phyloP scores from a whole-genome alignment of 2,113 vertebrate species.

The Nesogale talazaci region DNA sequence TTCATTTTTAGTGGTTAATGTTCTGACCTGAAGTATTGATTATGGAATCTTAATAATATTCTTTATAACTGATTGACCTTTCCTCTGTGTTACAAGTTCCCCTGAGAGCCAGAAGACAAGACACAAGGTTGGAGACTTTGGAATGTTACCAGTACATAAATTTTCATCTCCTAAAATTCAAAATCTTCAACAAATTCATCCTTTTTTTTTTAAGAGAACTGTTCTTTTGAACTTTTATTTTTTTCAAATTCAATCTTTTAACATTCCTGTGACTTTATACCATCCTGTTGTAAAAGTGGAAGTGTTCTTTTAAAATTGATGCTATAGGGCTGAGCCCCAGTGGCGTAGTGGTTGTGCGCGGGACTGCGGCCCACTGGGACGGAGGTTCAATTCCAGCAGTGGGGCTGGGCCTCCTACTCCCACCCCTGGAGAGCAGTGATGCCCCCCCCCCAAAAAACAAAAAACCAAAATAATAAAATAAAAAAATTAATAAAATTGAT shows the following conservation, averaged over 20 bases:
- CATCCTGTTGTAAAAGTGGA: constrained; percentile 17
- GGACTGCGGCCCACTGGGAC: no score
- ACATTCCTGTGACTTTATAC: no score
- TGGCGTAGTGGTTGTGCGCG: no score
- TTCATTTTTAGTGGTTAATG: neutral
- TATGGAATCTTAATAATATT: constrained; percentile 1
- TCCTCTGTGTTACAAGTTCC: constrained; percentile 12
- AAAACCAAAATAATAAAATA: no score
- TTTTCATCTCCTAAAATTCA: constrained; percentile 31
- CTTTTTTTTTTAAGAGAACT: neutral
- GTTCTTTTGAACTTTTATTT: no score
- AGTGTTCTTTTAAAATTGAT: constrained; percentile 43
- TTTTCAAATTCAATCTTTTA: constrained; percentile 10
- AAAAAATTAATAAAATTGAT: no score
- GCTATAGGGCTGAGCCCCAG: no score
- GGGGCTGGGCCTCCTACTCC: no score
- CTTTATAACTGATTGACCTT: constrained; percentile 21
- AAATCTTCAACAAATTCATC: constrained; percentile 34
- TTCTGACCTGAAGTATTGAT: constrained; percentile 15
- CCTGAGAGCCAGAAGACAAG: neutral
- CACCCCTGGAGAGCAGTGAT: no score
- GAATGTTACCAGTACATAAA: neutral
- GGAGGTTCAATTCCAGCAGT: no score
- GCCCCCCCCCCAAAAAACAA: no score
- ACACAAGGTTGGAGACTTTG: neutral